phyloP scores from a whole-genome alignment of 2,113 vertebrate species.

The Cnemophilus loriae region DNA sequence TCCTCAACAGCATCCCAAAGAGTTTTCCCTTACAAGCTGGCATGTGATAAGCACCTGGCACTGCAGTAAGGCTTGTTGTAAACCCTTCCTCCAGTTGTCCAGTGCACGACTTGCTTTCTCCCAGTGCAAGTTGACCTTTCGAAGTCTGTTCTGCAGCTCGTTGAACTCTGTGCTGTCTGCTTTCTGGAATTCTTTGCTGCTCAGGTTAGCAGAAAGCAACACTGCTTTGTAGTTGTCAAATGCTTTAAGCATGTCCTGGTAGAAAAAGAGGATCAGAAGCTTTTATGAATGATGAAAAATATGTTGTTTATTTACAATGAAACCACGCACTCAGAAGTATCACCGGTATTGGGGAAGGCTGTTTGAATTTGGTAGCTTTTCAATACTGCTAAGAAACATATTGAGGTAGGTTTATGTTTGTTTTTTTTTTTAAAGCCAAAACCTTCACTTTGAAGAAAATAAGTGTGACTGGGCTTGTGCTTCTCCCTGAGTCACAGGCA shows the following conservation, averaged over 20 bases:
- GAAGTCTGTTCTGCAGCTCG: constrained; percentile 77
- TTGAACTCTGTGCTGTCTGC: constrained; percentile 65
- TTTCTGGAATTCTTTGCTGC: constrained; percentile 74
- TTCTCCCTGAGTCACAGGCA: neutral
- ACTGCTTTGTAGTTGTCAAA: constrained; percentile 86
- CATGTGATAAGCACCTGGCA: constrained; percentile 77
- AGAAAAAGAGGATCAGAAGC: neutral
- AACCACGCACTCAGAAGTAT: accelerated
- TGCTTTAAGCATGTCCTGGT: constrained; percentile 80
- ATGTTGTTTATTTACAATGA: neutral
- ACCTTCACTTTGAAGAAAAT: neutral
- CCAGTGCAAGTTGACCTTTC: constrained; percentile 82
- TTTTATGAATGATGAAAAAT: neutral
- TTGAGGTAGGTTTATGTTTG: neutral
- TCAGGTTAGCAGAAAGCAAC: constrained; percentile 81
- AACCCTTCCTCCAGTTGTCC: constrained; percentile 77
- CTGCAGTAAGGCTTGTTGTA: constrained; percentile 77
- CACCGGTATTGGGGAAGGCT: neutral
- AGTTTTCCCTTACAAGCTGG: neutral
- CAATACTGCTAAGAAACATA: neutral
- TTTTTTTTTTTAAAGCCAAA: neutral
- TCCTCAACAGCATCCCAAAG: neutral
- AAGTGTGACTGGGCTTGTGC: neutral
- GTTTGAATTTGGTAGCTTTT: neutral
- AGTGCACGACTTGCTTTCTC: constrained; percentile 68